Conservation (phyloP, 2,797 vertebrate species). For the Enteromius trimaculatus region DNA sequence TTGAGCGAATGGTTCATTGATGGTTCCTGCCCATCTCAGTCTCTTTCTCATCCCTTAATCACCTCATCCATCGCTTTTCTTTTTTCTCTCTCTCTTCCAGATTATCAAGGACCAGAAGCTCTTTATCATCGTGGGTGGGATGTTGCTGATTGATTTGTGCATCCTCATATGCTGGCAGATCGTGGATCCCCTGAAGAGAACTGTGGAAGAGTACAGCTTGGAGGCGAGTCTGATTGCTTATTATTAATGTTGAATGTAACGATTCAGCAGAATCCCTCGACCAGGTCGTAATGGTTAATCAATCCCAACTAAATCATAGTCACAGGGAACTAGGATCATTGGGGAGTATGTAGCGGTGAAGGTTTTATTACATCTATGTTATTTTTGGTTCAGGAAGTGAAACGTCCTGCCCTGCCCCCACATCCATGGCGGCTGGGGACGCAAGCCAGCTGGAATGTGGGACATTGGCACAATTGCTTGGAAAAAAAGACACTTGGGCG, state of each 20-base stretch:
- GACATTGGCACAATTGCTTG: slow-evolving; percentile 70
- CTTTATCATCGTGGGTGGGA: slow-evolving; percentile 97
- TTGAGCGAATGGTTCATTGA: slow-evolving; percentile 32
- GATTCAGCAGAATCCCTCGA: slow-evolving; percentile 30
- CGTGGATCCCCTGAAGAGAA: slow-evolving; percentile 96
- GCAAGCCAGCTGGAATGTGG: slow-evolving; percentile 74
- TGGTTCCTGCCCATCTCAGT: slow-evolving; percentile 11
- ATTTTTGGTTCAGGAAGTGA: slow-evolving; percentile 77
- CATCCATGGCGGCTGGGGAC: slow-evolving; percentile 60
- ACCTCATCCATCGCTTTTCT: slow-evolving; percentile 39
- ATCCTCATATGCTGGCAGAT: slow-evolving; percentile 99
- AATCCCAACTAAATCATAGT: slow-evolving; percentile 36
- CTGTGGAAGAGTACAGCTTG: slow-evolving; percentile 96
- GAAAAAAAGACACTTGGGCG: slow-evolving; percentile 70
- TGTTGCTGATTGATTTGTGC: slow-evolving; percentile 98
- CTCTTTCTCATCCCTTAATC: slow-evolving; percentile 49
- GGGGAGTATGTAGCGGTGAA: neutral
- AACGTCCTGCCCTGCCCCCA: slow-evolving; percentile 66
- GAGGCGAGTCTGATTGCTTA: slow-evolving; percentile 83
- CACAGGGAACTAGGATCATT: slow-evolving; percentile 16
- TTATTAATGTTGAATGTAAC: slow-evolving; percentile 38
- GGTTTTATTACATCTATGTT: slow-evolving; percentile 56
- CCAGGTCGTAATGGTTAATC: slow-evolving; percentile 35
- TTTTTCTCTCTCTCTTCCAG: slow-evolving; percentile 72
- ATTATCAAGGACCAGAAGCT: slow-evolving; percentile 99